Percentiles rank a stretch among this genome's conserved stretches.
Evolutionary conservation across 2,888 invertebrate species (phyloP).

Genomic region (Tipula lateralis): DNA sequence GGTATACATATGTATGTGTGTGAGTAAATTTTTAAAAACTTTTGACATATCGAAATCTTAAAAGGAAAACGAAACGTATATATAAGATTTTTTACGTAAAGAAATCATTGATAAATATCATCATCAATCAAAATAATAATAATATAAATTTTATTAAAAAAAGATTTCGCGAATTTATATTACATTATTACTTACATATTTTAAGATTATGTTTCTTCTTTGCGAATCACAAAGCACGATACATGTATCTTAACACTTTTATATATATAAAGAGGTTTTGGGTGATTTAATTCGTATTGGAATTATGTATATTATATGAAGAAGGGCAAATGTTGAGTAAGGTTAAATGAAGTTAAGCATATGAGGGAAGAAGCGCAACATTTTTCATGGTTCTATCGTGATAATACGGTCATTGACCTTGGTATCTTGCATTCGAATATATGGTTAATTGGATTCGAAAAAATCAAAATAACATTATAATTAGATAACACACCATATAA

Average conservation of each 20-base stretch:
- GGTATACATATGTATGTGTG: background rate
- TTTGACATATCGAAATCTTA: constrained; percentile 14
- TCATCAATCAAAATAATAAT: constrained; percentile 4
- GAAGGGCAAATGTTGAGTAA: background rate
- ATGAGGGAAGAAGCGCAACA: background rate
- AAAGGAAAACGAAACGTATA: background rate
- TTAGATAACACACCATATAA: background rate
- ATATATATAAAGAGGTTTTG: background rate
- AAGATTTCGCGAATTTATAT: background rate
- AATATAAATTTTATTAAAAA: too few relatives aligned
- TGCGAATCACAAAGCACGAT: background rate
- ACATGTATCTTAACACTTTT: background rate
- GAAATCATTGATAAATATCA: background rate
- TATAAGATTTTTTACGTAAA: background rate
- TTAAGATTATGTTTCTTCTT: background rate
- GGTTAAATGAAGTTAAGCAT: background rate
- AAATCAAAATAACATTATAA: background rate
- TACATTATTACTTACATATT: background rate
- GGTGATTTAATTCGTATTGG: background rate
- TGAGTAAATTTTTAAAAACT: background rate
- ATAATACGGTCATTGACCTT: background rate
- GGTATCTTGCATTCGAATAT: background rate
- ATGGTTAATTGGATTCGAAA: background rate
- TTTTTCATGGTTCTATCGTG: background rate
- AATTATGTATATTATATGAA: background rate